Conservation (phyloP, 2,797 vertebrate species). For the Sciaenops ocellatus region DNA sequence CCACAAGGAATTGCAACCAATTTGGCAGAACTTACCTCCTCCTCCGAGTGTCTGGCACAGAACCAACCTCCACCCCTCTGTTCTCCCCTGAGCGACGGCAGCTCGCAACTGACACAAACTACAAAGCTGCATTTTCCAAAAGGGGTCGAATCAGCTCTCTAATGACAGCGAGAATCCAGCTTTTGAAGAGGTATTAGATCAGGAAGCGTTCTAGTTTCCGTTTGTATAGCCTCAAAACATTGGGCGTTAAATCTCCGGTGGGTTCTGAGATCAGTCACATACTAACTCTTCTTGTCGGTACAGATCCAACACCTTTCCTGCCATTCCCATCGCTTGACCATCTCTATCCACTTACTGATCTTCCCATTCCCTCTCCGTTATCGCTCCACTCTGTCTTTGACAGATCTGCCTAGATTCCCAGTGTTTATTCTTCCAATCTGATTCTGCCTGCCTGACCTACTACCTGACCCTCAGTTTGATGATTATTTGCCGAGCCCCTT, state of each 20-base stretch:
- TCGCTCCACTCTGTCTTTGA: background rate
- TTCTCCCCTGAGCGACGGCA: slow-evolving; percentile 14
- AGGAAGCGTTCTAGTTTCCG: background rate
- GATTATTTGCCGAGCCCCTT: background rate
- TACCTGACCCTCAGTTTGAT: background rate
- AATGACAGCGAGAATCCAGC: slow-evolving; percentile 14
- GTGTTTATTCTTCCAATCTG: background rate
- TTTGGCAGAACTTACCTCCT: slow-evolving; percentile 70
- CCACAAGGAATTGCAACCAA: slow-evolving; percentile 66
- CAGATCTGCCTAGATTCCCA: background rate
- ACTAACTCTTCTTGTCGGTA: too few species aligned
- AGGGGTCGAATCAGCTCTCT: slow-evolving; percentile 11
- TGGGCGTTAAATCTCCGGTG: too few species aligned
- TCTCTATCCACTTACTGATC: background rate
- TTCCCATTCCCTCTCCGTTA: background rate
- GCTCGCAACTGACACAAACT: slow-evolving; percentile 44
- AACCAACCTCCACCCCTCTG: slow-evolving; percentile 39
- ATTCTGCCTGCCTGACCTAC: background rate
- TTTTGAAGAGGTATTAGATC: slow-evolving; percentile 15
- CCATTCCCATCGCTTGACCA: too few species aligned
- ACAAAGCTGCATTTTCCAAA: slow-evolving; percentile 33
- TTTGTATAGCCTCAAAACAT: too few species aligned
- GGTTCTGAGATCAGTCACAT: too few species aligned
- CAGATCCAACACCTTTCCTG: too few species aligned
- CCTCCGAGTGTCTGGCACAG: slow-evolving; percentile 60